phyloP scores from a whole-genome alignment of 2,797 vertebrate species.

The Sebastes cheni region DNA sequence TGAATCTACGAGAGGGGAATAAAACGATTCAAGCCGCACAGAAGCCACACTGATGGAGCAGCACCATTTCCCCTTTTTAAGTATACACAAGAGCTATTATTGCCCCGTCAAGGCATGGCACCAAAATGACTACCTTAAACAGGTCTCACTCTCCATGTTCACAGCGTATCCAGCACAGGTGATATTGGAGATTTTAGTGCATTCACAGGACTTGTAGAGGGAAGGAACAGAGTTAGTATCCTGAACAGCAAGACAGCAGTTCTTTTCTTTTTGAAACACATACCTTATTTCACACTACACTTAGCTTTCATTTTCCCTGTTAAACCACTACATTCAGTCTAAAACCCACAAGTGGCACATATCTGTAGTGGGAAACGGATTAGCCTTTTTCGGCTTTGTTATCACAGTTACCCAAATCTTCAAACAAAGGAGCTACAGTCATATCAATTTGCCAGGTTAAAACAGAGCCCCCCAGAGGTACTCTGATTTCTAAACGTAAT shows the following conservation, averaged over 20 bases:
- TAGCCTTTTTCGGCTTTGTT: neutral
- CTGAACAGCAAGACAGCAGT: slow-evolving; percentile 8
- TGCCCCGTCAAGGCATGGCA: slow-evolving; percentile 48
- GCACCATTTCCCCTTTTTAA: slow-evolving; percentile 10
- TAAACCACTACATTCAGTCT: slow-evolving; percentile 20
- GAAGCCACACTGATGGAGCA: neutral
- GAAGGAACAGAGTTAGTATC: neutral
- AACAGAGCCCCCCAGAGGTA: neutral
- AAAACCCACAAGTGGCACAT: slow-evolving; percentile 1
- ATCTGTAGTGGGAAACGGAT: neutral
- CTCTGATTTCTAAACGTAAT: neutral
- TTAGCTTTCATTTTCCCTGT: slow-evolving; percentile 26
- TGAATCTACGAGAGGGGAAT: slow-evolving; percentile 23
- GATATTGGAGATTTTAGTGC: slow-evolving; percentile 5
- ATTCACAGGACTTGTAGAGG: neutral
- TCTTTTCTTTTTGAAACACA: slow-evolving; percentile 23
- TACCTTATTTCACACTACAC: slow-evolving; percentile 41
- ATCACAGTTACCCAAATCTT: neutral
- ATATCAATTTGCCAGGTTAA: slow-evolving; percentile 3
- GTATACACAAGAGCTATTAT: slow-evolving; percentile 42
- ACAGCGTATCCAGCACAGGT: slow-evolving; percentile 11
- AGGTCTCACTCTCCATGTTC: slow-evolving; percentile 26
- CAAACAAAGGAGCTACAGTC: neutral
- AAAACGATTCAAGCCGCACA: slow-evolving; percentile 3
- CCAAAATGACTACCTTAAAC: slow-evolving; percentile 45